phyloP scores from a whole-genome alignment of 2,888 invertebrate species.

The Odontocolon sp. region DNA sequence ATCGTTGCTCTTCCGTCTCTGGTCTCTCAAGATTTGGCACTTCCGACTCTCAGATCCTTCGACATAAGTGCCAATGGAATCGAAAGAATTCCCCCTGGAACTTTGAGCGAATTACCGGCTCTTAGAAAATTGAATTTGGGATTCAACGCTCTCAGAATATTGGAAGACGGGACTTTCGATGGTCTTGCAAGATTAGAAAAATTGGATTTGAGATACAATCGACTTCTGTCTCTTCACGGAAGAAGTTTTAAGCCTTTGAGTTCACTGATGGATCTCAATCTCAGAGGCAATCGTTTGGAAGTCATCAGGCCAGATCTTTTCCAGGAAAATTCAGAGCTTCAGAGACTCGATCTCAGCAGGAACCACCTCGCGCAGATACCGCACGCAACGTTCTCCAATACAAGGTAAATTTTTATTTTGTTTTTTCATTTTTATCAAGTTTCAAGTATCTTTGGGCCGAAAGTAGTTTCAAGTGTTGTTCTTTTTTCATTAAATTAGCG shows the following conservation, averaged over 20 bases:
- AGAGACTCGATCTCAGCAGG: constrained; percentile 87
- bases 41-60: constrained; percentile 88
- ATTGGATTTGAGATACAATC: constrained; percentile 89
- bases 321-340: constrained; percentile 85
- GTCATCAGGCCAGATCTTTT: constrained; percentile 87
- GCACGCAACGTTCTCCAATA: constrained; percentile 84
- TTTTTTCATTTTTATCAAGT: not conserved
- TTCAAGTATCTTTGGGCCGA: not conserved
- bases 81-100: constrained; percentile 86
- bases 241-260: constrained; percentile 85
- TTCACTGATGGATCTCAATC: constrained; percentile 86
- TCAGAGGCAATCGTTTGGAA: constrained; percentile 90
- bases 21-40: constrained; percentile 86
- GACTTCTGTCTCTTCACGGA: constrained; percentile 86
- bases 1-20: constrained; percentile 85
- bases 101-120: constrained; percentile 86
- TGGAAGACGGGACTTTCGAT: constrained; percentile 87
- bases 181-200: constrained; percentile 88
- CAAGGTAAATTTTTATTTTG: constrained; percentile 73
- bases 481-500: no score
- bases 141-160: constrained; percentile 86
- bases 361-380: constrained; percentile 88
- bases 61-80: constrained; percentile 90
- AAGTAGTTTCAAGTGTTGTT: no score
- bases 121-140: constrained; percentile 87